Conservation (phyloP, 2,113 vertebrate species). For the Pseudonaja textilis region DNA sequence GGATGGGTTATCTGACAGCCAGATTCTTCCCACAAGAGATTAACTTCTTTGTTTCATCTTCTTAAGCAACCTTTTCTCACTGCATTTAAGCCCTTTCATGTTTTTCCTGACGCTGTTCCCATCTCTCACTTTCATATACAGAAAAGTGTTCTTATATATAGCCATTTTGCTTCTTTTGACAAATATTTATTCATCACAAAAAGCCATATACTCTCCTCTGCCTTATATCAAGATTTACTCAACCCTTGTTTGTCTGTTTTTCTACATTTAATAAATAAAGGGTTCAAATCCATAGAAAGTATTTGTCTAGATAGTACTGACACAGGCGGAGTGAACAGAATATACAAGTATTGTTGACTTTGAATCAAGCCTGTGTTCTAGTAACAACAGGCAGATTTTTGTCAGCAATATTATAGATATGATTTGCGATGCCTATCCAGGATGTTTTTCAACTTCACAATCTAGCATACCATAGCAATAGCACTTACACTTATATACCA, state of each 20-base stretch:
- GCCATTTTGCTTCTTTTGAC: not conserved
- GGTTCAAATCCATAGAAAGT: not conserved
- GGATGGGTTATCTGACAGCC: not conserved
- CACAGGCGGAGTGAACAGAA: not conserved
- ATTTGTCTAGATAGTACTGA: not conserved
- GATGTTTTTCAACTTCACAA: not conserved
- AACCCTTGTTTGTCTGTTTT: not conserved
- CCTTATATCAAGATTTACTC: not conserved
- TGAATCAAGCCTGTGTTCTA: not conserved
- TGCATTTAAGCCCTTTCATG: not conserved
- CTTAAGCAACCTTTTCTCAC: not conserved
- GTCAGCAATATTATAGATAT: not conserved
- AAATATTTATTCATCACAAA: not conserved
- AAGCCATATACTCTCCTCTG: not conserved
- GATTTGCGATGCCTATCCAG: not conserved
- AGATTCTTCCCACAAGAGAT: not conserved
- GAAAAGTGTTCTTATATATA: not conserved
- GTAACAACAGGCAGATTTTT: not conserved
- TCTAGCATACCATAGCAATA: not conserved
- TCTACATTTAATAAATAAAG: not conserved
- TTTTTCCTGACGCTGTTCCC: not conserved
- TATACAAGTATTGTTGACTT: not conserved
- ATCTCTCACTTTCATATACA: not conserved
- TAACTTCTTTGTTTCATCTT: not conserved
- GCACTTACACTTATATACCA: too few species aligned